Percentiles rank a stretch among this genome's conserved stretches.
These are phyloP conservation scores for Colletes latitarsis DNA, from an alignment of 1,140 invertebrate genomes.

Conservation along the genomic window DNA sequence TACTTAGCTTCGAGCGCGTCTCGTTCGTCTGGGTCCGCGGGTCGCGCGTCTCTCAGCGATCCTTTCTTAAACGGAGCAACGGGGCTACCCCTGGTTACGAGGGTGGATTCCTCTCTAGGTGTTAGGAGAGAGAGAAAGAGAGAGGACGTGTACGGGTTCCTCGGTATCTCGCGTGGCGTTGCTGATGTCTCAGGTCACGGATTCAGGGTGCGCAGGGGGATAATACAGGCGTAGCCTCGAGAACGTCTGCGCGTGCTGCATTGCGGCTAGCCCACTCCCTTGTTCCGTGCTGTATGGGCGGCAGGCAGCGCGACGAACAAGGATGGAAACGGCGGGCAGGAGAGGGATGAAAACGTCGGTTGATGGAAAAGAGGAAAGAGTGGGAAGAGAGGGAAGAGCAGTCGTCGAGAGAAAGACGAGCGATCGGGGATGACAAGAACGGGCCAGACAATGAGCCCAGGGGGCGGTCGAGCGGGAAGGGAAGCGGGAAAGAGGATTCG, in stretches of 20 bases:
- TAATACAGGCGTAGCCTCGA: slow-evolving; percentile 62
- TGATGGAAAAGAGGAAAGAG: background rate
- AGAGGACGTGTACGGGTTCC: background rate
- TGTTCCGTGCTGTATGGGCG: slow-evolving; percentile 23
- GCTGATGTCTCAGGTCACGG: slow-evolving; percentile 49
- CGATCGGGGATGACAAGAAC: background rate
- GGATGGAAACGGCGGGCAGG: background rate
- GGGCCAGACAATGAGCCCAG: background rate
- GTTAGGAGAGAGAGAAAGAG: background rate
- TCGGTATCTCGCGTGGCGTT: slow-evolving; percentile 15
- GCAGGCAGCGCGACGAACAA: background rate
- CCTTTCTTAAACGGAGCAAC: background rate
- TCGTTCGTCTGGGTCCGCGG: too few species aligned
- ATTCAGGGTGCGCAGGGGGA: slow-evolving; percentile 62
- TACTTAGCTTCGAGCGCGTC: too few species aligned
- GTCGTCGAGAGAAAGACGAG: background rate
- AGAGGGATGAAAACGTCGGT: background rate
- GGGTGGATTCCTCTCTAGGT: too few species aligned
- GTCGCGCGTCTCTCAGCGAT: too few species aligned
- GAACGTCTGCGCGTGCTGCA: slow-evolving; percentile 73
- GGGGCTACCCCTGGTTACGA: too few species aligned
- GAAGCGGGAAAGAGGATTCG: background rate
- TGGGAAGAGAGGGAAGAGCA: background rate
- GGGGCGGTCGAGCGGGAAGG: background rate
- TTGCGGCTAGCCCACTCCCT: slow-evolving; percentile 65